A percentile compares a stretch with the other conserved stretches of the same genome.
phyloP scores from a whole-genome alignment of 1,140 invertebrate species.

The Littorina saxatilis region DNA sequence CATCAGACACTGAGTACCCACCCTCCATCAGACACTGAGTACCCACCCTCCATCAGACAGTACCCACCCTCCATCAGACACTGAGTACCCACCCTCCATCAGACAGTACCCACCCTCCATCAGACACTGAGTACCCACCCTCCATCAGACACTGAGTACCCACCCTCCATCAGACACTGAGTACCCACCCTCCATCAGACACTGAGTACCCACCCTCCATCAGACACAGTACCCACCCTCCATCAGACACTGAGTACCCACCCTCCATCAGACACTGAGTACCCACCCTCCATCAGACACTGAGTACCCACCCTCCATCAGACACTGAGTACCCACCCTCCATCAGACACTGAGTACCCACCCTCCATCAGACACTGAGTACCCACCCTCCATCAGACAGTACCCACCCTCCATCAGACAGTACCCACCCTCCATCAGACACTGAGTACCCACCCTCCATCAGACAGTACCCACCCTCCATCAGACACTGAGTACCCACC shows the following conservation, averaged over 20 bases:
- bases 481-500: background rate
- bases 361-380: background rate
- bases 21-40: too few relatives aligned
- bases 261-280: too few relatives aligned
- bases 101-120: background rate
- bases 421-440: too few relatives aligned
- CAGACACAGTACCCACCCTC: background rate
- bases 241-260: background rate
- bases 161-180: too few relatives aligned
- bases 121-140: background rate
- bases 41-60: too few relatives aligned
- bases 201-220: background rate
- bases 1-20: background rate
- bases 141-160: too few relatives aligned
- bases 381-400: too few relatives aligned
- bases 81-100: background rate
- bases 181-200: too few relatives aligned
- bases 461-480: background rate
- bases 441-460: background rate
- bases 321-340: background rate
- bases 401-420: too few relatives aligned
- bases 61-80: too few relatives aligned
- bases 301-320: too few relatives aligned
- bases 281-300: too few relatives aligned
- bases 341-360: background rate